A percentile compares a stretch with the other conserved stretches of the same genome.
These are phyloP conservation scores for Lycocerus yunnanus DNA, from an alignment of 2,888 invertebrate genomes.

Conservation along the genomic window DNA sequence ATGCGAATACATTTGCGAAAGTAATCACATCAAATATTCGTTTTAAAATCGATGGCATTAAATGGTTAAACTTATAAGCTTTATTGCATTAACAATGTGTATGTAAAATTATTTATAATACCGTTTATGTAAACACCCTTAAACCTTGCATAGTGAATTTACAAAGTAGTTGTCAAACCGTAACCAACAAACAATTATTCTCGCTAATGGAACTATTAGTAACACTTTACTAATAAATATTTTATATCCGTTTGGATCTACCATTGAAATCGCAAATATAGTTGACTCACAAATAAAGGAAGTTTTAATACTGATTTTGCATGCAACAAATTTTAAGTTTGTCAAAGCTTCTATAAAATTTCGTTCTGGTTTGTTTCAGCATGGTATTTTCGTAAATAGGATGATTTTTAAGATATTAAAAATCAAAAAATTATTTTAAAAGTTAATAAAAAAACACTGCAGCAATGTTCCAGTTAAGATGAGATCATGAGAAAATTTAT, in stretches of 20 bases:
- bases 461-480: no score
- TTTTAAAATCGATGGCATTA: not conserved
- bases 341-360: not conserved
- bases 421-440: no score
- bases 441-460: no score
- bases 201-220: not conserved
- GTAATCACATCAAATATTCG: not conserved
- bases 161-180: slow-evolving; percentile 1
- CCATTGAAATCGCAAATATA: not conserved
- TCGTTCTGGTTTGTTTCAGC: not conserved
- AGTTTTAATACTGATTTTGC: not conserved
- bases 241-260: not conserved
- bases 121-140: not conserved
- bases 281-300: not conserved
- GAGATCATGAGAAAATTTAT: no score
- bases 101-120: not conserved
- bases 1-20: no score
- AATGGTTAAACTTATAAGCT: no score
- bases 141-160: not conserved
- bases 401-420: no score
- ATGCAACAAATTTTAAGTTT: not conserved
- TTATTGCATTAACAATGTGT: not conserved
- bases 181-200: not conserved
- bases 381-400: no score
- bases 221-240: not conserved